Evolutionary conservation across 1,140 invertebrate genomes (phyloP).

Genomic region (Goniozus legneri): DNA sequence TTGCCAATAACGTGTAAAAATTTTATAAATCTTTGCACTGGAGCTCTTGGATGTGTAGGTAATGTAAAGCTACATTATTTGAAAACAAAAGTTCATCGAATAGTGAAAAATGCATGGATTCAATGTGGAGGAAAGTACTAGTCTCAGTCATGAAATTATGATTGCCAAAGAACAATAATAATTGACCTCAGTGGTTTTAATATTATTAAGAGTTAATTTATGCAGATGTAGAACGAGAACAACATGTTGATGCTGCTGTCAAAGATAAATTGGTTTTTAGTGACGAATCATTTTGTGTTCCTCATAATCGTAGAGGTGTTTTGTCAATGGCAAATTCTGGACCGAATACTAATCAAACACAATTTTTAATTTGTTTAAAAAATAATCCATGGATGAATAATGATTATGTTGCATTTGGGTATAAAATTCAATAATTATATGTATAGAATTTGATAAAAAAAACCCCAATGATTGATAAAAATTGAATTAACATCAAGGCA

Average conservation of each 20-base stretch:
- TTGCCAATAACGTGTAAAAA: conserved; percentile 24
- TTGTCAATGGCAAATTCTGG: conserved; percentile 67
- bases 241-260: neutral
- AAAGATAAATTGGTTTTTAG: too few species aligned
- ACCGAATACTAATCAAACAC: conserved; percentile 69
- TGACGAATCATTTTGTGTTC: conserved; percentile 29
- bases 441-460: conserved; percentile 3
- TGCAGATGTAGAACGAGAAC: neutral
- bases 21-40: conserved; percentile 25
- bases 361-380: conserved; percentile 77
- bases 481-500: conserved; percentile 36
- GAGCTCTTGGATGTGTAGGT: conserved; percentile 5
- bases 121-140: conserved; percentile 27
- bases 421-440: conserved; percentile 7
- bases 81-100: conserved; percentile 22
- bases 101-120: conserved; percentile 32
- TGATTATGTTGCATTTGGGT: conserved; percentile 78
- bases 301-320: conserved; percentile 44
- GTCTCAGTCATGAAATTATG: too few species aligned
- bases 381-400: conserved; percentile 71
- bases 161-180: neutral
- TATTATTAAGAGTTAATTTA: too few species aligned
- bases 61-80: conserved; percentile 16
- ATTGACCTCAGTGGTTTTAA: neutral
- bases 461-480: neutral